These are phyloP conservation scores for Alligator mississippiensis DNA, from an alignment of 2,113 vertebrate genomes.

Conservation along the genomic window DNA sequence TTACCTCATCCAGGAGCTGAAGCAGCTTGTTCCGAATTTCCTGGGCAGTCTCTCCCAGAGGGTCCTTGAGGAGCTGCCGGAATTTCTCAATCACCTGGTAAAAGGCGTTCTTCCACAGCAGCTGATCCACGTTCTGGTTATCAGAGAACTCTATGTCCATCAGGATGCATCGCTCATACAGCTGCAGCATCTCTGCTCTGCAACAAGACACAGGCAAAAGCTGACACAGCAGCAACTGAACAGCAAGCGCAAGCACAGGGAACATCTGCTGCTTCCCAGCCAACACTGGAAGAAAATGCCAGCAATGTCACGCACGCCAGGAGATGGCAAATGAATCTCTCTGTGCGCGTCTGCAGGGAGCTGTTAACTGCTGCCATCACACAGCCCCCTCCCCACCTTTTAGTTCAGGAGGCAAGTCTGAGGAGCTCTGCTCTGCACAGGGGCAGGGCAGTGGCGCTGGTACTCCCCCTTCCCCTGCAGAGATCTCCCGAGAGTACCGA, in stretches of 20 bases:
- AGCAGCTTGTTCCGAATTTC: slow-evolving; percentile 90
- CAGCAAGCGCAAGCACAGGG: background rate
- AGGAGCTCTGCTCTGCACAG: background rate
- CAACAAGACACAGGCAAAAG: background rate
- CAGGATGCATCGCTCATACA: slow-evolving; percentile 93
- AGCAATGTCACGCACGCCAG: fast-evolving
- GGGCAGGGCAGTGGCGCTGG: background rate
- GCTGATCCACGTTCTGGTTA: slow-evolving; percentile 94
- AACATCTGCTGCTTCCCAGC: background rate
- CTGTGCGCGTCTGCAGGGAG: background rate
- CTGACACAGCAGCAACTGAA: slow-evolving; percentile 17
- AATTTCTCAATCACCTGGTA: slow-evolving; percentile 98
- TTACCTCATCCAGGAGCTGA: slow-evolving; percentile 93
- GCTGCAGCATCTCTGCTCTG: slow-evolving; percentile 90
- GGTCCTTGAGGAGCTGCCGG: slow-evolving; percentile 95
- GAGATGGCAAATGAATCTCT: fast-evolving
- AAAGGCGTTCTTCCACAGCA: slow-evolving; percentile 96
- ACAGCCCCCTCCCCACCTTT: background rate
- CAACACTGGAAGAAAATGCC: background rate
- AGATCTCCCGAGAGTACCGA: background rate
- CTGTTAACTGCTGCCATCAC: background rate
- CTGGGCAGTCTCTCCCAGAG: slow-evolving; percentile 81
- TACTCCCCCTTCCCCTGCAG: background rate
- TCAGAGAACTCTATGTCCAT: slow-evolving; percentile 95
- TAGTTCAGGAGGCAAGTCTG: background rate